These are phyloP conservation scores for Melanostoma mellinum DNA, from an alignment of 2,888 invertebrate species.

Conservation along the genomic window DNA sequence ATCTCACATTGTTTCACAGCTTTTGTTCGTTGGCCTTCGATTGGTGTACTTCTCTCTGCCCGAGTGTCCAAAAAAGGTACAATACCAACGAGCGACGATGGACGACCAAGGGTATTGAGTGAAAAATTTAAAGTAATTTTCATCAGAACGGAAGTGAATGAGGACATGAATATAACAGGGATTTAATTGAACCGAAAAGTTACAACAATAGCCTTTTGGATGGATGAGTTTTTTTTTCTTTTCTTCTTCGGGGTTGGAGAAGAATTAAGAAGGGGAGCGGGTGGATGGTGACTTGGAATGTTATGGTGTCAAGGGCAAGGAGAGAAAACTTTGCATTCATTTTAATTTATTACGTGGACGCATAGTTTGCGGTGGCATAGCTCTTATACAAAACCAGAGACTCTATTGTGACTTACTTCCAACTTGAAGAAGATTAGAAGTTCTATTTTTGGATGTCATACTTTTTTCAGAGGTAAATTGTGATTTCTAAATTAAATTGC, in stretches of 20 bases:
- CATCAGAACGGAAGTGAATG: conserved; percentile 56
- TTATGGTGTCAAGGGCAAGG: no score
- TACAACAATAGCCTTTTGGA: conserved; percentile 65
- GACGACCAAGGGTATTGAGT: conserved; percentile 10
- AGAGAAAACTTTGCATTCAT: no score
- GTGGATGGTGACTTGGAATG: not conserved
- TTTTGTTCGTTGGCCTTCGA: conserved; percentile 34
- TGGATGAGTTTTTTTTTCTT: conserved; percentile 51
- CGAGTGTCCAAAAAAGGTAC: conserved; percentile 27
- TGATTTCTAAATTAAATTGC: no score
- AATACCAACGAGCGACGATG: not conserved
- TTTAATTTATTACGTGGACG: no score
- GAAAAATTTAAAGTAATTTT: conserved; percentile 66
- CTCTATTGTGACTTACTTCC: no score
- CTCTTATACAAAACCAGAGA: no score
- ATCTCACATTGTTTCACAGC: conserved; percentile 48
- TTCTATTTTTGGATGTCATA: no score
- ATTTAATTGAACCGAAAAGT: conserved; percentile 73
- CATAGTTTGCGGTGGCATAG: no score
- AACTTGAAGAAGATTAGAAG: no score
- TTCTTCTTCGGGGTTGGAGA: not conserved
- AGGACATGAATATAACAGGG: conserved; percentile 71
- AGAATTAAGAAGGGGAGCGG: not conserved
- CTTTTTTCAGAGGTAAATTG: no score
- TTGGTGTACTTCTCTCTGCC: conserved; percentile 39